These are phyloP conservation scores for Onchidella celtica DNA, from an alignment of 2,888 invertebrate genomes.

Conservation along the genomic window DNA sequence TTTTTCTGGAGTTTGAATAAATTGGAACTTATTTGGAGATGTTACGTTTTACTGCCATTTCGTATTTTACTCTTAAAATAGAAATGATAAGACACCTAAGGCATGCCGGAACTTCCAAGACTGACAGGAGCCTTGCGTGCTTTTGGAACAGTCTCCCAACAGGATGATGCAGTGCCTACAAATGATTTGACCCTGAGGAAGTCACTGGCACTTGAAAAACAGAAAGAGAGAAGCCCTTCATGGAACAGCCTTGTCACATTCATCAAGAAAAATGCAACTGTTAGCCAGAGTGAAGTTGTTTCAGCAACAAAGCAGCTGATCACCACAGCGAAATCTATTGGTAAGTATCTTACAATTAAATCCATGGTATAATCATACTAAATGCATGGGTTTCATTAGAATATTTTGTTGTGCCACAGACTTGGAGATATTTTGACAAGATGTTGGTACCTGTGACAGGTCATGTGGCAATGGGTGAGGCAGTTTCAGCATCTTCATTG, in stretches of 20 bases:
- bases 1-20: too few relatives aligned
- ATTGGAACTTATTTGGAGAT: too few relatives aligned
- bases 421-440: too few relatives aligned
- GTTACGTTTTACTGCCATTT: too few relatives aligned
- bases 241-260: slow-evolving; percentile 63
- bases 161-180: slow-evolving; percentile 33
- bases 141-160: slow-evolving; percentile 62
- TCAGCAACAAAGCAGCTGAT: slow-evolving; percentile 63
- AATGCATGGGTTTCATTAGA: too few relatives aligned
- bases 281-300: slow-evolving; percentile 58
- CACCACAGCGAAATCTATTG: slow-evolving; percentile 62
- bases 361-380: too few relatives aligned
- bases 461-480: too few relatives aligned
- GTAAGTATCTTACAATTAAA: slow-evolving; percentile 23
- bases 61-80: background rate
- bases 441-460: too few relatives aligned
- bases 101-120: slow-evolving; percentile 63
- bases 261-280: slow-evolving; percentile 60
- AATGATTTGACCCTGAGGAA: slow-evolving; percentile 64
- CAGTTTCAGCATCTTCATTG: too few relatives aligned
- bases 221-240: slow-evolving; percentile 61
- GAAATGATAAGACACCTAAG: background rate
- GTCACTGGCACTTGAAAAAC: slow-evolving; percentile 62
- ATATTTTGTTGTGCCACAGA: too few relatives aligned
- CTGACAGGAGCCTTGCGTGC: slow-evolving; percentile 69